Base-by-base conservation (phyloP, 2,113 vertebrate genomes). In the Phrynocephalus versicolor region DNA sequence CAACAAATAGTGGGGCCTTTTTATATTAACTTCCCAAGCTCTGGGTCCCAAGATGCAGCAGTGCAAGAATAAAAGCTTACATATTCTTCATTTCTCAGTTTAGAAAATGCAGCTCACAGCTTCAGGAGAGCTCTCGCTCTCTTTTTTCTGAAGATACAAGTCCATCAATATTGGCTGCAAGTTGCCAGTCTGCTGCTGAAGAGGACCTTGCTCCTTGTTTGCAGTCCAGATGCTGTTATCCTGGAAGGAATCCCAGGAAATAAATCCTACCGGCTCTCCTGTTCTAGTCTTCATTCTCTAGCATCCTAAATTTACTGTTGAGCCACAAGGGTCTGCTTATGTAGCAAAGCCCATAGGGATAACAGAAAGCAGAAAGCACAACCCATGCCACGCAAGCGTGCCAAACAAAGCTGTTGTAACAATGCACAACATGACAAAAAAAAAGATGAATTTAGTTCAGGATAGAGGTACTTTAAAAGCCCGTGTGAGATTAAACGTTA, bases 151-250 rank as follows among this genome's bases (percentile, higher is more conserved):
- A 67, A 30, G 27, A 67, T 8, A 39, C 23, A 9, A 39, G 21
- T 37, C 88, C 64, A 3, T 77, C 90, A 62, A 14, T 27, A 90
- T 82, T 67, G 85, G 64, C 35, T 41, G 30, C 57, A 60, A 30
- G n/a, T n/a, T 79, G 65, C 1, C 55, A 30, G 2, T 1, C 81
- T 67, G 3, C 0, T 0, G 15, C 71, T 0, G 0, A 78, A 65
- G 45, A 51, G 39, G 86, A 82, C 9, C 82, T 1, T 12, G 2
- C 10, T 21, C 71, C 27, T 21, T 88, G 45, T 30, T 86, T 77
- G 88, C 87, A 55, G 86, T 45, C 21, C 23, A 16, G 33, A 65
- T 41, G 30, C 37, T 45, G 9, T 64, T 74, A n/a, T 71, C 45
- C n/a, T 64, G 62, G n/a, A 55, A 57, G 25, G 30, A 51, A 25